Conservation (phyloP, 2,888 invertebrate species). For the Aporophyla lueneburgensis region DNA sequence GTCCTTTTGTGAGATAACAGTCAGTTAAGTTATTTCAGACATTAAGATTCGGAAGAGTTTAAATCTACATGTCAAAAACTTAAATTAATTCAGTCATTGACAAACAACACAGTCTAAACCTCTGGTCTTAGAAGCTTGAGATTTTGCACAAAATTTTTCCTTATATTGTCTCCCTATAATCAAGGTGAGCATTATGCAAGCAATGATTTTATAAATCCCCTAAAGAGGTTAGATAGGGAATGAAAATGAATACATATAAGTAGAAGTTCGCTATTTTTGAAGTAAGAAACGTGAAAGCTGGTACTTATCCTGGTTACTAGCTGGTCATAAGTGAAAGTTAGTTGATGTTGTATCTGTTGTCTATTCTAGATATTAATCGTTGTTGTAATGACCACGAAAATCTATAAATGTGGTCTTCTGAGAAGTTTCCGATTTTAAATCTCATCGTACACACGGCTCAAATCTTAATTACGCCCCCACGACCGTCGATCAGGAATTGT, state of each 20-base stretch:
- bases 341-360: background rate
- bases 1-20: background rate
- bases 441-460: no score
- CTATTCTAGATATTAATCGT: no score
- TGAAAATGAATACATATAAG: no score
- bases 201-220: background rate
- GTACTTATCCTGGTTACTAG: no score
- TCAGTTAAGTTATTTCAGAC: background rate
- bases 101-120: background rate
- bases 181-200: background rate
- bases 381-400: background rate
- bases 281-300: background rate
- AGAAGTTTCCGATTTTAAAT: background rate
- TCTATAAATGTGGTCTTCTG: background rate
- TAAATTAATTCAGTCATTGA: background rate
- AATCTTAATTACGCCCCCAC: background rate
- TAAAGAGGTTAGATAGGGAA: no score
- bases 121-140: background rate
- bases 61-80: background rate
- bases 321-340: slow-evolving; percentile 1
- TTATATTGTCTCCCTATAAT: background rate
- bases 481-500: background rate
- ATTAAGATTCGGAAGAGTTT: background rate
- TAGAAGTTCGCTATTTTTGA: no score
- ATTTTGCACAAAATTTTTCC: background rate